These are phyloP conservation scores for Agapostemon virescens DNA, from an alignment of 2,888 invertebrate species.

Conservation along the genomic window DNA sequence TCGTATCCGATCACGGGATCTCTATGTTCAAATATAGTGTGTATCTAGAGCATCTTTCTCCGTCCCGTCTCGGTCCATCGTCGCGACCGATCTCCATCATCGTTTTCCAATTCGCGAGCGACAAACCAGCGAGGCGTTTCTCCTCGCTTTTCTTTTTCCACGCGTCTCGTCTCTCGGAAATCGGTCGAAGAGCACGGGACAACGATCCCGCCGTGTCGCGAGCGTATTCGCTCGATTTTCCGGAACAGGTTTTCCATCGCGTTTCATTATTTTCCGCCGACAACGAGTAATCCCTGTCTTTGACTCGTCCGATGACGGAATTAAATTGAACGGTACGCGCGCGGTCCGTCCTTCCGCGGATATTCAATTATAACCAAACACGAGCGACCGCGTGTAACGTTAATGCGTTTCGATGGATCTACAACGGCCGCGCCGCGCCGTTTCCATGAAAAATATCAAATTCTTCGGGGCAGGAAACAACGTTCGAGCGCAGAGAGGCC, in stretches of 20 bases:
- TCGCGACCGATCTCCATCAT: background rate
- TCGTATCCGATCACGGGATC: constrained; percentile 1
- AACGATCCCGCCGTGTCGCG: background rate
- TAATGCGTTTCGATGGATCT: constrained; percentile 52
- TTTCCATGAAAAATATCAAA: constrained; percentile 24
- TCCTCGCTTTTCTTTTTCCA: background rate
- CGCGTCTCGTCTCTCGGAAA: background rate
- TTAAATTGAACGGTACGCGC: background rate
- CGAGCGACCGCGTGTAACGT: constrained; percentile 16
- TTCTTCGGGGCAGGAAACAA: background rate
- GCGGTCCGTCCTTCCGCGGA: background rate
- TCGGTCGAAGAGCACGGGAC: background rate
- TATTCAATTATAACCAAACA: constrained; percentile 36
- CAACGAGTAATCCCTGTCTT: background rate
- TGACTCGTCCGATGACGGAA: background rate
- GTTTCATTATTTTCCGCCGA: constrained; percentile 7
- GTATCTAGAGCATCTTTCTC: constrained; percentile 7
- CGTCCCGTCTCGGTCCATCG: background rate
- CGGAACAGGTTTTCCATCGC: background rate
- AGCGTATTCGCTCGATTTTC: background rate
- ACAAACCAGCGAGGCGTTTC: background rate
- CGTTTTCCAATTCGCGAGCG: background rate
- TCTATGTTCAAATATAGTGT: constrained; percentile 6
- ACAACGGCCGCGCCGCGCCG: background rate
- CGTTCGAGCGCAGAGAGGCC: constrained; percentile 13